These are phyloP conservation scores for Drosophila kikkawai DNA, from an alignment of 1,140 invertebrate species.

Conservation along the genomic window DNA sequence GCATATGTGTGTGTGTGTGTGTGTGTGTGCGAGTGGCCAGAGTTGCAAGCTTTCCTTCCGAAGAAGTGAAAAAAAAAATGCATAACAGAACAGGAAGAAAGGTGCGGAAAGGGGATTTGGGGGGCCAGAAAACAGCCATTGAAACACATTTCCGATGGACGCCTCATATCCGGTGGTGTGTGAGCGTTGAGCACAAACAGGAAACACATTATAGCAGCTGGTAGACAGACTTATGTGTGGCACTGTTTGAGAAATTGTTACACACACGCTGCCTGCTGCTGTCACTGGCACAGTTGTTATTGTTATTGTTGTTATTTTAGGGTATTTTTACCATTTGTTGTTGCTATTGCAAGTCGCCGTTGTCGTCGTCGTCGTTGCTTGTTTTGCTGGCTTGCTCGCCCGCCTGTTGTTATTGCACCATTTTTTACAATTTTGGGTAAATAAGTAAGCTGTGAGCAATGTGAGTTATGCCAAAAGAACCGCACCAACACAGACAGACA, in stretches of 20 bases:
- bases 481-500: constrained; percentile 25
- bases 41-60: constrained; percentile 67
- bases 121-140: constrained; percentile 40
- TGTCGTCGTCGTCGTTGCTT: constrained; percentile 20
- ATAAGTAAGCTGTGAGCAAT: constrained; percentile 68
- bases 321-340: background rate
- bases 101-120: constrained; percentile 12
- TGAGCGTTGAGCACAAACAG: constrained; percentile 79
- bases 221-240: constrained; percentile 82
- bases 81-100: constrained; percentile 8
- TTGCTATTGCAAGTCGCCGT: background rate
- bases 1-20: constrained; percentile 13
- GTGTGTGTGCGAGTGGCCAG: constrained; percentile 31
- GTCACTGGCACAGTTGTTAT: constrained; percentile 61
- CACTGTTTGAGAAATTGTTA: constrained; percentile 83
- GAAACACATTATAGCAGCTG: constrained; percentile 83
- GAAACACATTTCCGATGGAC: constrained; percentile 52
- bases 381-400: constrained; percentile 57
- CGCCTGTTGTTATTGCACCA: constrained; percentile 65
- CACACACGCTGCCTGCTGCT: constrained; percentile 60
- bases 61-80: constrained; percentile 4
- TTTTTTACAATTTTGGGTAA: constrained; percentile 73
- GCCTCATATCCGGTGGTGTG: constrained; percentile 77
- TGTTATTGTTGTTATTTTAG: constrained; percentile 51
- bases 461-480: constrained; percentile 77